Base-by-base conservation (phyloP, 2,797 vertebrate genomes). In the Myripristis murdjan region DNA sequence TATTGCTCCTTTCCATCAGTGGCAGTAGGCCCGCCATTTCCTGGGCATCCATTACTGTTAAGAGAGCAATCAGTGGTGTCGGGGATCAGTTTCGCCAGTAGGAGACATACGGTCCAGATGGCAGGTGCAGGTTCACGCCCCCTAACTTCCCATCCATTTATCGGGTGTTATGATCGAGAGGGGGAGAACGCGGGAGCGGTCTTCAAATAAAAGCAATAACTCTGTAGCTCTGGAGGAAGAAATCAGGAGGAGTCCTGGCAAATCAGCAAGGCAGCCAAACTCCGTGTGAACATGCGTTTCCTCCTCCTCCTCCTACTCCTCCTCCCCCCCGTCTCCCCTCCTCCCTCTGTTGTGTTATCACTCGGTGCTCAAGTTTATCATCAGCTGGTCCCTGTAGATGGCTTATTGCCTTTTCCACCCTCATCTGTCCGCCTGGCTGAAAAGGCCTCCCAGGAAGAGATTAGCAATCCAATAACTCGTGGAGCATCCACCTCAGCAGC, bases 201-300 rank as follows among this genome's bases (percentile, higher is more conserved):
- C 66, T 47, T 83, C 88, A 94, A 95, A 93, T 91, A 92, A 93
- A 95, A 92, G 77, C 77, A 86, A 87, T 93, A 92, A 87, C 78
- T 87, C 87, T 75, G 71, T 62, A 78, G 43, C 69, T 22, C 63
- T 26, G 67, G 58, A 60, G 74, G 48, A 75, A 72, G 70, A 85
- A 81, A 83, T 85, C 75, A 73, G 77, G 49, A 56, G 59, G 73
- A 73, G 71, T 77, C 58, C 44, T 11, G 7, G 68, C 68, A 46
- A 71, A 22, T 53, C 72, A 78, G 68, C 73, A 71, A 49, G 61
- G n/a, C 71, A 14, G 61, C 72, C 64, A 8, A 14, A 51, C 51
- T 63, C 44, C 47, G 54, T 48, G n/a, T 8, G 64, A 65, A 83
- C 84, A 46, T 62, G 18, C 20, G 5, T 63, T 62, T 48, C 64